Conservation (phyloP, 2,888 invertebrate species). For the Ochlodes sylvanus region DNA sequence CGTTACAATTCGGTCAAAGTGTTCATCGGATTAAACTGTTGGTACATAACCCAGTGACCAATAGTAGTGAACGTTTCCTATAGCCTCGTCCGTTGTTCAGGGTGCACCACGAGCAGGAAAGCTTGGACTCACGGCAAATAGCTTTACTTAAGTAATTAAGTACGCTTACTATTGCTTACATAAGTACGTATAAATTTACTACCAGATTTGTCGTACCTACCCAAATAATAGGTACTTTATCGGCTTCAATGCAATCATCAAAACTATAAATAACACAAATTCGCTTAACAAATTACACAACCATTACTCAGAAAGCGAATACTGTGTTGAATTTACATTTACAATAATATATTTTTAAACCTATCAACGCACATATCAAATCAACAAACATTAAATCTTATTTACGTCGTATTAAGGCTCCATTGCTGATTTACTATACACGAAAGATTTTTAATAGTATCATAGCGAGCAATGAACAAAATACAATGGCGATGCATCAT, state of each 20-base stretch:
- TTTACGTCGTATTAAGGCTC: neutral
- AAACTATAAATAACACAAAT: slow-evolving; percentile 1
- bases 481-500: slow-evolving; percentile 1
- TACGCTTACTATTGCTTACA: too few species aligned
- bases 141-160: too few species aligned
- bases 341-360: slow-evolving; percentile 18
- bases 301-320: slow-evolving; percentile 46
- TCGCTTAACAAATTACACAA: slow-evolving; percentile 43
- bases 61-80: too few species aligned
- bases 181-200: too few species aligned
- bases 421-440: neutral
- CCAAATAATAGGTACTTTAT: neutral
- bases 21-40: too few species aligned
- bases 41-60: too few species aligned
- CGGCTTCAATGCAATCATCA: neutral
- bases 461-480: slow-evolving; percentile 38
- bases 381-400: neutral
- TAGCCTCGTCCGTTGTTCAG: too few species aligned
- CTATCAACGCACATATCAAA: neutral
- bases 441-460: too few species aligned
- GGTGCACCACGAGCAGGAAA: too few species aligned
- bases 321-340: slow-evolving; percentile 43
- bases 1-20: too few species aligned
- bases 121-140: too few species aligned
- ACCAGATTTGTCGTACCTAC: too few species aligned